These are phyloP conservation scores for Drosophila kohkoa DNA, from an alignment of 1,140 invertebrate genomes.

Conservation along the genomic window DNA sequence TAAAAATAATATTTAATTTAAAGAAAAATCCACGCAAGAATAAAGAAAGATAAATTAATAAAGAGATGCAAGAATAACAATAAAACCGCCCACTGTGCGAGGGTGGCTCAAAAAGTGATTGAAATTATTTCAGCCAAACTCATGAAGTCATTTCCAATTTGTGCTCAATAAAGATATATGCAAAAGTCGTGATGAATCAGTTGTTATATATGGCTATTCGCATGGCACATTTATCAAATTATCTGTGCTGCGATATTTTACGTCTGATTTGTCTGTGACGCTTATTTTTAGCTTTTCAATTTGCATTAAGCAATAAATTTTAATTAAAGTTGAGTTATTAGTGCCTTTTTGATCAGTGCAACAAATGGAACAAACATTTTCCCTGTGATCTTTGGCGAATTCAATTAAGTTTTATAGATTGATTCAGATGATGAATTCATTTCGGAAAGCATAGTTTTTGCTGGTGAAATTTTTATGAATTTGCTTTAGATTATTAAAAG, in stretches of 20 bases:
- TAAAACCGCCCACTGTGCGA: conserved; percentile 33
- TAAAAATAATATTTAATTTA: conserved; percentile 60
- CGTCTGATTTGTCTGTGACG: conserved; percentile 6
- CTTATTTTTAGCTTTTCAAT: conserved; percentile 22
- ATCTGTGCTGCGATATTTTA: neutral
- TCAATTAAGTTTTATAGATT: neutral
- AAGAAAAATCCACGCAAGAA: conserved; percentile 18
- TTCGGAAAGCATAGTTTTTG: too few relatives aligned
- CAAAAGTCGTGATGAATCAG: conserved; percentile 28
- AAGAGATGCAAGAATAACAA: conserved; percentile 13
- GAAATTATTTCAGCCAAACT: neutral
- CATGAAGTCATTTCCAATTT: neutral
- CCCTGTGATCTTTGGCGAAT: too few relatives aligned
- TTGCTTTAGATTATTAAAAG: too few relatives aligned
- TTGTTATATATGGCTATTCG: conserved; percentile 1
- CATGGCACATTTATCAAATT: conserved; percentile 31
- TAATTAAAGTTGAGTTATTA: conserved; percentile 9
- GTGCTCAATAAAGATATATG: neutral
- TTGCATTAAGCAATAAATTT: conserved; percentile 9
- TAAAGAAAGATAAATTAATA: conserved; percentile 15
- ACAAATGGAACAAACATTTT: neutral
- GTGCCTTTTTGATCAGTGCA: neutral
- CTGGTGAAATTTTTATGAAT: too few relatives aligned
- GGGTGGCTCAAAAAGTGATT: conserved; percentile 24
- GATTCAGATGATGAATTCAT: neutral